Percentiles rank a stretch among this genome's conserved stretches.
phyloP scores from a whole-genome alignment of 2,888 invertebrate genomes.

The Caenorhabditis parvicauda region DNA sequence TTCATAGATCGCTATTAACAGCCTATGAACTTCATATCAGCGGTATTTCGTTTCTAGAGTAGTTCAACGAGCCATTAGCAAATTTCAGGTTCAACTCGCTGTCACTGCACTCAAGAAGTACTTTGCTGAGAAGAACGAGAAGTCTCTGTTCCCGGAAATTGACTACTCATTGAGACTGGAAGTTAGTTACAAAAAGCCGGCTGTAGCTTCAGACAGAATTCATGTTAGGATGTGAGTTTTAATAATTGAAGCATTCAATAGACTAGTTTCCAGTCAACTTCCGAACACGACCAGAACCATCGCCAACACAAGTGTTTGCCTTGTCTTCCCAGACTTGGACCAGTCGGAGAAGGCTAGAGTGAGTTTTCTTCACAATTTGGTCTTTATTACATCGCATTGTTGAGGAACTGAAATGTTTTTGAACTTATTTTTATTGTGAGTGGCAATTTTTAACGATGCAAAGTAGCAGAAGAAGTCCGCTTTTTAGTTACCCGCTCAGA shows the following conservation, averaged over 20 bases:
- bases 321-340: conserved; percentile 57
- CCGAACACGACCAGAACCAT: conserved; percentile 40
- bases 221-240: conserved; percentile 27
- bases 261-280: conserved; percentile 28
- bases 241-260: background rate
- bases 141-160: conserved; percentile 51
- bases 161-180: conserved; percentile 36
- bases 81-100: conserved; percentile 30
- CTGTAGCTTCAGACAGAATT: conserved; percentile 19
- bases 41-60: too few species aligned
- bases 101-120: conserved; percentile 33
- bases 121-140: conserved; percentile 28
- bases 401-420: background rate
- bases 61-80: background rate
- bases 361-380: background rate
- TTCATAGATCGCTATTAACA: too few species aligned
- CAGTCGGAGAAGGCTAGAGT: conserved; percentile 36
- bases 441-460: too few species aligned
- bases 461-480: too few species aligned
- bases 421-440: background rate
- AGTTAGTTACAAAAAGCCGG: conserved; percentile 49
- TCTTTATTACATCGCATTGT: background rate
- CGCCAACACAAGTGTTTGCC: conserved; percentile 49
- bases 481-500: too few species aligned
- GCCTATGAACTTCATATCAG: too few species aligned